A percentile compares a stretch with the other conserved stretches of the same genome.
Conservation (phyloP, 2,113 vertebrate species). For the Gymnogyps californianus region DNA sequence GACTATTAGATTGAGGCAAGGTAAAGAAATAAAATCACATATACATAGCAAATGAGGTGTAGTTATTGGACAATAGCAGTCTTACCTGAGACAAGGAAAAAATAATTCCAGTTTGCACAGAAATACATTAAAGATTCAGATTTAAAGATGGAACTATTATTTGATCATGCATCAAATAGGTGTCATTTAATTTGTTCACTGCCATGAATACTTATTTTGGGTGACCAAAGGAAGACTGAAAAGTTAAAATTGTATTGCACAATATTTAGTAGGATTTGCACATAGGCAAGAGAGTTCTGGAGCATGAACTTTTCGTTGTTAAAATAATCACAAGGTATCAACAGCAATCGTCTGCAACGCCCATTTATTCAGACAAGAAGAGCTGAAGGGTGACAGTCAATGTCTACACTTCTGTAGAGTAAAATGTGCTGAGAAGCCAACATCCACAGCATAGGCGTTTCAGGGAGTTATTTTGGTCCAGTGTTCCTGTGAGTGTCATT, state of each 20-base stretch:
- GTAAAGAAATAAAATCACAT: constrained; percentile 17
- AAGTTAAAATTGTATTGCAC: background rate
- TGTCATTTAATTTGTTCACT: background rate
- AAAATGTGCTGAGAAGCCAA: background rate
- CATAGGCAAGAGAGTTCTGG: background rate
- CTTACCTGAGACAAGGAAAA: background rate
- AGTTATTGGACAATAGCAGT: background rate
- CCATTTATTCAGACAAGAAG: background rate
- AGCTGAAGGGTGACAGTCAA: background rate
- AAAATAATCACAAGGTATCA: background rate
- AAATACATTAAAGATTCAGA: background rate
- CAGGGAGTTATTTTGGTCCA: background rate
- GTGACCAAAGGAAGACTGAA: background rate
- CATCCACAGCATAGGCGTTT: background rate
- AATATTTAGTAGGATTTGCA: background rate
- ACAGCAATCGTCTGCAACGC: rapidly evolving
- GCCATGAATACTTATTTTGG: background rate
- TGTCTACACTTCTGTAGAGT: background rate
- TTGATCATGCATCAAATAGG: background rate
- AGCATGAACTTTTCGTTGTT: background rate
- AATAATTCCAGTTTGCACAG: background rate
- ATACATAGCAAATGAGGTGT: background rate
- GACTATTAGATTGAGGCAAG: background rate
- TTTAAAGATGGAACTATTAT: background rate
- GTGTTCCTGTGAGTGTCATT: background rate